These are phyloP conservation scores for Apantesis nais DNA, from an alignment of 2,888 invertebrate genomes.

Conservation along the genomic window DNA sequence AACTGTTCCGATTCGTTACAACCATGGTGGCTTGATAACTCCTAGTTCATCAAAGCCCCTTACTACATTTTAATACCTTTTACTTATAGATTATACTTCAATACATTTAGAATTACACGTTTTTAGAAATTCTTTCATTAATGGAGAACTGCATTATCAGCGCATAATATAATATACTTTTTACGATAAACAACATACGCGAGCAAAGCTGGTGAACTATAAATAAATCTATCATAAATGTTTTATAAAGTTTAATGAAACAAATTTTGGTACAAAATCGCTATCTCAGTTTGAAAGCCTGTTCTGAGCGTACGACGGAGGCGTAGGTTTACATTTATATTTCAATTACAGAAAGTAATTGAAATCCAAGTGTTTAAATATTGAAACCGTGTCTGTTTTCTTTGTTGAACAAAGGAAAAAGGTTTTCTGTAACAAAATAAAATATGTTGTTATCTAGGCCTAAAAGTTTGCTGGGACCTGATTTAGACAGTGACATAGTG, in stretches of 20 bases:
- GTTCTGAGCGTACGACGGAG: not conserved
- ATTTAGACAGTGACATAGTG: constrained; percentile 4
- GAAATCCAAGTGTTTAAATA: constrained; percentile 2
- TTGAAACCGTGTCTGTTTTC: not conserved
- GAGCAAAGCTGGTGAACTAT: too few relatives aligned
- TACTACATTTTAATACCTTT: too few relatives aligned
- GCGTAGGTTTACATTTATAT: not conserved
- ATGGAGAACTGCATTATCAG: too few relatives aligned
- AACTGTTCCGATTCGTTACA: too few relatives aligned
- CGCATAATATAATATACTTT: too few relatives aligned
- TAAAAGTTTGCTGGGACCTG: not conserved
- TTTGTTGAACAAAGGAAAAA: not conserved
- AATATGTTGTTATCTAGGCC: not conserved
- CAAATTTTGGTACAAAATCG: not conserved
- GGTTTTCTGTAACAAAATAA: not conserved
- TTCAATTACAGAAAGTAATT: not conserved
- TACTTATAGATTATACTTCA: too few relatives aligned
- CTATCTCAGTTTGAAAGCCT: not conserved
- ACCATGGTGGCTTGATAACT: too few relatives aligned
- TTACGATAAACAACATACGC: too few relatives aligned
- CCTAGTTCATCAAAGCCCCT: too few relatives aligned
- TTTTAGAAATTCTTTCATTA: too few relatives aligned
- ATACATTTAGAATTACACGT: too few relatives aligned
- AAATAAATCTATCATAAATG: not conserved
- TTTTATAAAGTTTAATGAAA: not conserved